Evolutionary conservation across 2,113 vertebrate species (phyloP), one percentile per base, ranked within the genome.

Genomic region (Ctenodactylus gundi): DNA sequence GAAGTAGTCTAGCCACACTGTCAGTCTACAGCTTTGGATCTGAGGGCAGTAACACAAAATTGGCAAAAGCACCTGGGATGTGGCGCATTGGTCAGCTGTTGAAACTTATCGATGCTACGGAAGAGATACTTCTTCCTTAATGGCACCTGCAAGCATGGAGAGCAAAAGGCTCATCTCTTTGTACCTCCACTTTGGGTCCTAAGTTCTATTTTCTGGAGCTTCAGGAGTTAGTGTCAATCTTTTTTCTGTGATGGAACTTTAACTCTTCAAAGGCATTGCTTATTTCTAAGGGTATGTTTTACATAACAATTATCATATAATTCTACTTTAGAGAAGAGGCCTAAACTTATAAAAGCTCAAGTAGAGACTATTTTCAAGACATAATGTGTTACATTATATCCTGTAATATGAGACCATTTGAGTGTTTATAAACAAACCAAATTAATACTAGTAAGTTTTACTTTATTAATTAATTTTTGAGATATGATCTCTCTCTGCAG

Each of bases 1-100:
- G 93, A 95, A 96, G 95, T 58, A 65, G 75, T 27, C 7, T 95
- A 95, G 87, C 97, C 97, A 96, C 31, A 39, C 34, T 90, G 27
- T 68, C 73, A 85, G 64, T n/a, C 70, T 85, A 96, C 3, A 51
- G 27, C 60, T 96, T 96, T 93, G 86, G 36, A 58, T 88, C 60
- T 92, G 88, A 94, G 84, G 81, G 94, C 7, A 14, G 64, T 93
- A 91, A 88, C 91, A 94, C 93, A 87, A 96, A 93, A 96, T 88
- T 64, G 29, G 49, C 39, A 87, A 96, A 90, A 93, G 49, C 17
- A 87, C 76, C 92, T 95, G 83, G 77, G 44, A 60, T 95, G 68
- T 82, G 68, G 70, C 36, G 12, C 31, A 65, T 15, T 92, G 14
- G 15, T 68, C 87, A 81, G 88, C 81, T 88, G 84, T 92, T 90